Conservation (phyloP, 2,888 invertebrate genomes). For the Xestoiulus laeticollis region DNA sequence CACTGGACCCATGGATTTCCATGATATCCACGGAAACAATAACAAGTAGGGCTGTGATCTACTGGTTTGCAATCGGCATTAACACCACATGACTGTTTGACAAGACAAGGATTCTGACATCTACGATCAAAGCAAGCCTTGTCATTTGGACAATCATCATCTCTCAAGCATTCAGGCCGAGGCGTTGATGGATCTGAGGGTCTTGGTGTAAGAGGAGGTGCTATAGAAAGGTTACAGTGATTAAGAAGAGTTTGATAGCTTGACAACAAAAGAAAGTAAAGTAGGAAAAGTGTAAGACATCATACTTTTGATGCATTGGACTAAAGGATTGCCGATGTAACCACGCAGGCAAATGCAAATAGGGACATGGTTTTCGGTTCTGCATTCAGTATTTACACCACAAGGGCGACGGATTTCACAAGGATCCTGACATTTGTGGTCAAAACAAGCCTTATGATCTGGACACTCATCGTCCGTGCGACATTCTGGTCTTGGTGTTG, state of each 20-base stretch:
- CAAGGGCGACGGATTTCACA: too few relatives aligned
- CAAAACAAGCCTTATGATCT: too few relatives aligned
- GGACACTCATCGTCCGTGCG: too few relatives aligned
- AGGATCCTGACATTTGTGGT: too few relatives aligned
- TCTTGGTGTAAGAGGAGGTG: not conserved
- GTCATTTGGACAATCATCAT: constrained; percentile 75
- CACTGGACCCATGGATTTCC: too few relatives aligned
- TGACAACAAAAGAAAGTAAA: too few relatives aligned
- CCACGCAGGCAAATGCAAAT: constrained; percentile 80
- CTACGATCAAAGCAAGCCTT: constrained; percentile 69
- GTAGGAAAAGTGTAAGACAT: too few relatives aligned
- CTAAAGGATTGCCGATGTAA: constrained; percentile 81
- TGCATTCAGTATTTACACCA: too few relatives aligned
- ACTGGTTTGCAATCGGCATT: constrained; percentile 81
- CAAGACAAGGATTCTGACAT: constrained; percentile 71
- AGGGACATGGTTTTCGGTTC: constrained; percentile 78
- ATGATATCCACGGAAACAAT: not conserved
- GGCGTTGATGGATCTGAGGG: constrained; percentile 62
- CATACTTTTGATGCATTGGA: too few relatives aligned
- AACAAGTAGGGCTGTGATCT: constrained; percentile 62
- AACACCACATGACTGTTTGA: constrained; percentile 80
- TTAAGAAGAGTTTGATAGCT: too few relatives aligned
- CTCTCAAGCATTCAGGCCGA: constrained; percentile 83
- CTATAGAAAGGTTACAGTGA: not conserved
- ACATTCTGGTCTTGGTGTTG: too few relatives aligned